These are phyloP conservation scores for Dyspetes luteomarginatus DNA, from an alignment of 2,888 invertebrate genomes.

Conservation along the genomic window DNA sequence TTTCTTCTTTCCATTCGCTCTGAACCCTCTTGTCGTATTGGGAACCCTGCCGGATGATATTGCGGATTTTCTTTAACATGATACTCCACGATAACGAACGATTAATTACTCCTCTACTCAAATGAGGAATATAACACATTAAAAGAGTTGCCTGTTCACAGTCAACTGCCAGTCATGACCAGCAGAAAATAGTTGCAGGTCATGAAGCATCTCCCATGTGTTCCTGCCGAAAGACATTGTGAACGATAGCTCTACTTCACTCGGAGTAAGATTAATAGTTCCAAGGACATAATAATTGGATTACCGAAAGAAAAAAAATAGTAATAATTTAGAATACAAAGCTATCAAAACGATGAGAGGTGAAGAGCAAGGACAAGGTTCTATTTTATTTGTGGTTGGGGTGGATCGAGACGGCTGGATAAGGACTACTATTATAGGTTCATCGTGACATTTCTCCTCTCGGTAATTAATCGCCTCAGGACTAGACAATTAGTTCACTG, in stretches of 20 bases:
- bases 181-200: constrained; percentile 53
- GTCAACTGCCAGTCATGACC: too few relatives aligned
- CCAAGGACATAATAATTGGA: constrained; percentile 40
- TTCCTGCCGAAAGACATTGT: constrained; percentile 41
- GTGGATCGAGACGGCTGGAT: constrained; percentile 20
- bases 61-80: constrained; percentile 41
- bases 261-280: constrained; percentile 49
- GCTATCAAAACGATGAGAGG: neutral
- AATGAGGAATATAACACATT: constrained; percentile 24
- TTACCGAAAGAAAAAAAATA: constrained; percentile 3
- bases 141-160: neutral
- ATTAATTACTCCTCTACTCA: constrained; percentile 56
- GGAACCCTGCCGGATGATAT: constrained; percentile 43
- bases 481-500: constrained; percentile 46
- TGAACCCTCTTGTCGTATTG: neutral
- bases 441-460: constrained; percentile 28
- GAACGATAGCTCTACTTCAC: constrained; percentile 57
- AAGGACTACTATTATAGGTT: constrained; percentile 7
- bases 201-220: constrained; percentile 32
- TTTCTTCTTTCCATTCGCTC: neutral
- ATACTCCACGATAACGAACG: constrained; percentile 34
- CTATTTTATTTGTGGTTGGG: constrained; percentile 35
- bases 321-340: neutral
- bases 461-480: constrained; percentile 47
- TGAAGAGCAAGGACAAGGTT: neutral